phyloP scores from a whole-genome alignment of 2,113 vertebrate species.

The Tetrax tetrax region DNA sequence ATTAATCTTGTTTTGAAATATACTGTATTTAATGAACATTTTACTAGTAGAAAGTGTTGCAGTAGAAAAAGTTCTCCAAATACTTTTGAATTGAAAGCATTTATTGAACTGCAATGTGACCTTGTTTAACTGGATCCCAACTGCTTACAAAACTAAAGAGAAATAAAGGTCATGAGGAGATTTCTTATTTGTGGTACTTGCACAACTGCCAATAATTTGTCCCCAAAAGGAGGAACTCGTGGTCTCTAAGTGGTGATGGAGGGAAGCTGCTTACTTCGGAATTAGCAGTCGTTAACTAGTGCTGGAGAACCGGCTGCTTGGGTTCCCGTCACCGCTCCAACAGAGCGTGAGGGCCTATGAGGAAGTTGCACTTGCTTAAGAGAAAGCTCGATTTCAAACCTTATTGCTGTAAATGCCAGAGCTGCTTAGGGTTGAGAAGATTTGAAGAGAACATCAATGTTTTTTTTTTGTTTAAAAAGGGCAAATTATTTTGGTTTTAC shows the following conservation, averaged over 20 bases:
- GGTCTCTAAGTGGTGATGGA: background rate
- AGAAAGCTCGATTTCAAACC: background rate
- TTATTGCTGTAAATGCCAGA: background rate
- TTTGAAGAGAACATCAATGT: background rate
- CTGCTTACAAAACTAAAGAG: background rate
- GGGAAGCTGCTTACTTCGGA: background rate
- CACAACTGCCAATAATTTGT: background rate
- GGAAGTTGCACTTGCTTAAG: background rate
- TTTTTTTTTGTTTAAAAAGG: background rate
- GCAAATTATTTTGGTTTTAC: background rate
- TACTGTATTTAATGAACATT: slow-evolving; percentile 5
- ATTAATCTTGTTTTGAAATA: slow-evolving; percentile 24
- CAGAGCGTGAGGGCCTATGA: background rate
- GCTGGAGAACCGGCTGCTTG: background rate
- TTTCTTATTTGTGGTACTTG: background rate
- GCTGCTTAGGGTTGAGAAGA: background rate
- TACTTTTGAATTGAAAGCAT: background rate
- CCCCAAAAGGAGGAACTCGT: background rate
- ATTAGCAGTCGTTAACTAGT: background rate
- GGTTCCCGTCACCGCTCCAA: background rate
- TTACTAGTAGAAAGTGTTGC: slow-evolving; percentile 26
- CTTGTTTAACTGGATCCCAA: background rate
- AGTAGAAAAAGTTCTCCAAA: background rate
- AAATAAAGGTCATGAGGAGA: slow-evolving; percentile 3
- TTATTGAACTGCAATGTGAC: background rate